Evolutionary conservation across 2,797 vertebrate species (phyloP).

Genomic region (Phalanger gymnotis): DNA sequence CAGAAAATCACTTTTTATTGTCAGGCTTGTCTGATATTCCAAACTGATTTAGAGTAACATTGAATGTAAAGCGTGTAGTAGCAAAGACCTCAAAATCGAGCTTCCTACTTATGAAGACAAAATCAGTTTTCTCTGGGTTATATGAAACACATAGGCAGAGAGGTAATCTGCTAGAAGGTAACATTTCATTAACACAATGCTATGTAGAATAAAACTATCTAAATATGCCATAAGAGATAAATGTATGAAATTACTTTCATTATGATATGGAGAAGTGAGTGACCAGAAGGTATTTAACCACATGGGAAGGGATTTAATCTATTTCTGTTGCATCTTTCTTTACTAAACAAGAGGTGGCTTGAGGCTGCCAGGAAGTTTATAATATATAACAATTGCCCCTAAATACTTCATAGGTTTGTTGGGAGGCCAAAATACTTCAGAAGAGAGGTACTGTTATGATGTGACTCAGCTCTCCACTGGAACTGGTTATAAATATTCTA

Average conservation of each 20-base stretch:
- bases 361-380: constrained; percentile 50
- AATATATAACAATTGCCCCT: not conserved
- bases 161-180: constrained; percentile 35
- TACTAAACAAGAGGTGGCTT: not conserved
- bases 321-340: constrained; percentile 41
- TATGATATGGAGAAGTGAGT: not conserved
- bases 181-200: constrained; percentile 31
- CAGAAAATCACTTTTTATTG: constrained; percentile 34
- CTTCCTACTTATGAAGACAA: not conserved
- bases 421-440: constrained; percentile 42
- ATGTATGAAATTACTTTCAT: constrained; percentile 5
- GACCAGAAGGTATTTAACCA: not conserved
- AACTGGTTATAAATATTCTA: constrained; percentile 70
- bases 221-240: not conserved
- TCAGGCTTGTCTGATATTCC: constrained; percentile 33
- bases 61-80: not conserved
- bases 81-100: constrained; percentile 30
- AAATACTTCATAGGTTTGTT: constrained; percentile 28
- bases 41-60: constrained; percentile 27
- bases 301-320: constrained; percentile 29
- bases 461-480: constrained; percentile 73
- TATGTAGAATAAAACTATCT: not conserved
- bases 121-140: constrained; percentile 31
- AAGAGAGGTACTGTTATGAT: constrained; percentile 44
- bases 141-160: constrained; percentile 1